Evolutionary conservation across 2,888 invertebrate species (phyloP).

Genomic region (Agrilus mali): DNA sequence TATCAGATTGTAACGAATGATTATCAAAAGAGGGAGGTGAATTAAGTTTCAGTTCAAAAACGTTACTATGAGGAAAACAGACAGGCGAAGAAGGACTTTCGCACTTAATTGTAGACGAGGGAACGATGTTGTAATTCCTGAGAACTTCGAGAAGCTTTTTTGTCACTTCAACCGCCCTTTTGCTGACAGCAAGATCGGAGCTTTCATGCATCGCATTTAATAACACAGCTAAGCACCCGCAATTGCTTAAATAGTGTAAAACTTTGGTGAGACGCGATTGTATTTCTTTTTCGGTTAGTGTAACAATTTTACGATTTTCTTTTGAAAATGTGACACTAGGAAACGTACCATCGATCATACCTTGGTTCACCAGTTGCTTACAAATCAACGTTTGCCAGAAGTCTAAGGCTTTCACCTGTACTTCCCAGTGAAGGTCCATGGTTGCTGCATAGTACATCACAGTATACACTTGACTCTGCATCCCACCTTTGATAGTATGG

Average conservation of each 20-base stretch:
- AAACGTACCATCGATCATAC: conserved; percentile 73
- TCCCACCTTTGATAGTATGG: conserved; percentile 42
- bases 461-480: conserved; percentile 44
- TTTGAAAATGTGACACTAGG: conserved; percentile 70
- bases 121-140: too few relatives aligned
- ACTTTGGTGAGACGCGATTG: conserved; percentile 50
- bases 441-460: conserved; percentile 54
- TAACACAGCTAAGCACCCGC: conserved; percentile 59
- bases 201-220: conserved; percentile 53
- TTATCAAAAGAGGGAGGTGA: too few relatives aligned
- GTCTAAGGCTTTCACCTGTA: conserved; percentile 54
- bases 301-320: conserved; percentile 64
- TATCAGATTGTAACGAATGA: conserved; percentile 28
- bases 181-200: conserved; percentile 59
- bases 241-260: conserved; percentile 43
- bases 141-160: conserved; percentile 20
- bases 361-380: conserved; percentile 55
- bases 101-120: too few relatives aligned
- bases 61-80: too few relatives aligned
- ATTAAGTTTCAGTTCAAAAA: too few relatives aligned
- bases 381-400: conserved; percentile 62
- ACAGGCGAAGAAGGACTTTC: too few relatives aligned
- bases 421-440: conserved; percentile 72
- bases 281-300: conserved; percentile 53
- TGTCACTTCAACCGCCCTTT: conserved; percentile 43